Conservation (phyloP, 1,140 invertebrate species). For the Cherax quadricarinatus region DNA sequence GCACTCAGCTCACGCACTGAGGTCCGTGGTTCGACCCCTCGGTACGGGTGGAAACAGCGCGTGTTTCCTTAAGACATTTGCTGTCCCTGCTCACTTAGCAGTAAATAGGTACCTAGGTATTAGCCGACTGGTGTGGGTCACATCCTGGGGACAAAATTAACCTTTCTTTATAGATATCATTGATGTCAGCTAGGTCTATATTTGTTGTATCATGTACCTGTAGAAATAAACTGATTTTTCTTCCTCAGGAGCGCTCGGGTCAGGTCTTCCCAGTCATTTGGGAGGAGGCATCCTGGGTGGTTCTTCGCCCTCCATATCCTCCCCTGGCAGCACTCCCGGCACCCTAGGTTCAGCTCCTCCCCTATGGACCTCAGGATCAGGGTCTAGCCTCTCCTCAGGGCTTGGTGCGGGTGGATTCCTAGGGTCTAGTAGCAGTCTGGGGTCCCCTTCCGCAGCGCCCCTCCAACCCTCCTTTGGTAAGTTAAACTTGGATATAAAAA, state of each 20-base stretch:
- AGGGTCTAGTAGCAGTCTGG: conserved; percentile 35
- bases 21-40: too few relatives aligned
- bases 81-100: too few relatives aligned
- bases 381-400: conserved; percentile 38
- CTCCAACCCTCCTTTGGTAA: conserved; percentile 62
- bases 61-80: too few relatives aligned
- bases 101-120: too few relatives aligned
- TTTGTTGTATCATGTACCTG: too few relatives aligned
- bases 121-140: too few relatives aligned
- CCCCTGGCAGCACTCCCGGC: conserved; percentile 33
- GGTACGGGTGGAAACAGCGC: too few relatives aligned
- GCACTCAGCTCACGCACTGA: too few relatives aligned
- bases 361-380: conserved; percentile 46
- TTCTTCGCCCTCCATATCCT: conserved; percentile 47
- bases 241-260: conserved; percentile 36
- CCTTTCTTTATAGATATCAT: too few relatives aligned
- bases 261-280: conserved; percentile 45
- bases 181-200: too few relatives aligned
- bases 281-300: conserved; percentile 39
- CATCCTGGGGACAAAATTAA: too few relatives aligned
- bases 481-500: background rate
- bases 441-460: conserved; percentile 32
- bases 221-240: too few relatives aligned
- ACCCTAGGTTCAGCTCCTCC: conserved; percentile 39
- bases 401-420: conserved; percentile 50